Conservation (phyloP, 1,140 invertebrate genomes). For the Brachionus rubens region DNA sequence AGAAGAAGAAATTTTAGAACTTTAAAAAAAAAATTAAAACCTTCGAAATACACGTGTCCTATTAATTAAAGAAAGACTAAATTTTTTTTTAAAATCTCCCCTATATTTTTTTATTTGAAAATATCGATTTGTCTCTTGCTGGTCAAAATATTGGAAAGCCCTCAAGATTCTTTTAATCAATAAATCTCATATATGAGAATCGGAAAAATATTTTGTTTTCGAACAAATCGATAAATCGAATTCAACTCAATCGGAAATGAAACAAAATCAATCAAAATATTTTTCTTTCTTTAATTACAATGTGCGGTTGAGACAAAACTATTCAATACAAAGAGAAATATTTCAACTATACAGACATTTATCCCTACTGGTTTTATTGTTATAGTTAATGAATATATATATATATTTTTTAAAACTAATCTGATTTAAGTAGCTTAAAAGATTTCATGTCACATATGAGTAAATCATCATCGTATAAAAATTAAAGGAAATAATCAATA, state of each 20-base stretch:
- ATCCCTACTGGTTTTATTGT: no score
- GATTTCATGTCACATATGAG: constrained; percentile 30
- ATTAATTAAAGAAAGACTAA: background rate
- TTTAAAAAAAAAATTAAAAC: constrained; percentile 1
- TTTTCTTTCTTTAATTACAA: background rate
- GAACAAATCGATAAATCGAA: background rate
- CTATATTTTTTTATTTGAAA: background rate
- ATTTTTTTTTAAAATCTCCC: no score
- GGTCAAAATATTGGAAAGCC: background rate
- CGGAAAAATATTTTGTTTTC: background rate
- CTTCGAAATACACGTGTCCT: constrained; percentile 1
- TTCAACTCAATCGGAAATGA: background rate
- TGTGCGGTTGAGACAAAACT: background rate
- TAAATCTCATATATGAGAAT: background rate
- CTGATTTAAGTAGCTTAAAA: constrained; percentile 27
- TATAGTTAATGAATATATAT: constrained; percentile 2
- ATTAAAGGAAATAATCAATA: constrained; percentile 38
- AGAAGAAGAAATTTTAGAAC: no score
- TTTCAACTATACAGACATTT: no score
- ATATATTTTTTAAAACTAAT: constrained; percentile 31
- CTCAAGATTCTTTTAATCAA: constrained; percentile 36
- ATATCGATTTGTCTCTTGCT: constrained; percentile 39
- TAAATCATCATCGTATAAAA: no score
- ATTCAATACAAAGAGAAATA: background rate
- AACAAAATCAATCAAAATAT: constrained; percentile 16